A percentile compares a stretch with the other conserved stretches of the same genome.
Conservation (phyloP, 2,797 vertebrate genomes). For the Numenius phaeopus region DNA sequence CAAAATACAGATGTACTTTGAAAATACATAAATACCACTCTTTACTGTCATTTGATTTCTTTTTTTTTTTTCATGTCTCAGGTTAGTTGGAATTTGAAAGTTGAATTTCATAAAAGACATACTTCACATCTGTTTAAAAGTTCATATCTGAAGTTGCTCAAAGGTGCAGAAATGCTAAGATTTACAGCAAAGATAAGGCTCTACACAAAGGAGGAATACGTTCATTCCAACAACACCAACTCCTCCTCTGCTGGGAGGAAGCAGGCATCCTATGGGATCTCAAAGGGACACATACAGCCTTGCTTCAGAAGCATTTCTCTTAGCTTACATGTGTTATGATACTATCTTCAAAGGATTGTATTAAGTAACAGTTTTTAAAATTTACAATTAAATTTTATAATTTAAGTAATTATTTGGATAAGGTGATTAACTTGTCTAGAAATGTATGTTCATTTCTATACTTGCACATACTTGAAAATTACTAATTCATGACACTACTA, state of each 20-base stretch:
- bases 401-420: background rate
- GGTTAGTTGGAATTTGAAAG: background rate
- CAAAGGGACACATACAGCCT: background rate
- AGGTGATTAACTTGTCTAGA: background rate
- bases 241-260: background rate
- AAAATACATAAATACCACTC: background rate
- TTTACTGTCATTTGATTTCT: background rate
- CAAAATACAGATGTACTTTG: background rate
- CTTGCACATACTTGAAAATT: constrained; percentile 27
- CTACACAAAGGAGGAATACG: background rate
- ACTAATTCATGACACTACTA: background rate
- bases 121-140: background rate
- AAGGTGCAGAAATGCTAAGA: background rate
- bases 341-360: background rate
- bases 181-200: background rate
- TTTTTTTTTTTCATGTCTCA: background rate
- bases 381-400: background rate
- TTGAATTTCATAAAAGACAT: background rate
- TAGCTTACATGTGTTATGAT: too few relatives aligned
- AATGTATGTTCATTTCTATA: background rate
- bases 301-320: background rate
- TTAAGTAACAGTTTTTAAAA: background rate
- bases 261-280: background rate
- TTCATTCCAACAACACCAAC: background rate
- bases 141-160: background rate